Base-by-base conservation (phyloP, 2,797 vertebrate genomes). In the Tenualosa ilisha region DNA sequence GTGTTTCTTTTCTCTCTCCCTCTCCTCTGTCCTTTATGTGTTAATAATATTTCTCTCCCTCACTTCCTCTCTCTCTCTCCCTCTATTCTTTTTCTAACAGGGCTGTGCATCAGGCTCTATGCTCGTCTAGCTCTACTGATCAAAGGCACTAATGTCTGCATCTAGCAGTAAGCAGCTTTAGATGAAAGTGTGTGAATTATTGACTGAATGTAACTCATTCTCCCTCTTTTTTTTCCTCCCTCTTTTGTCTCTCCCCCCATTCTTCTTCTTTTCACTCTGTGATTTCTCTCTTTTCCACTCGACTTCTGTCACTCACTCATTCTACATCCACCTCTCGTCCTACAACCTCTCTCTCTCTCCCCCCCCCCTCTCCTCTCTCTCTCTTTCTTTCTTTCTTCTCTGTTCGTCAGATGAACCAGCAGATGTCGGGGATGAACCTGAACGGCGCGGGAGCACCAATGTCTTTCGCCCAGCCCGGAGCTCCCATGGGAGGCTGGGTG, bases 361-460 rank as follows among this genome's bases (percentile, higher is more conserved):
- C 31, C 26, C 3, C 22, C n/a, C 22, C 31, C 63, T 20, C 37
- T 17, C 24, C 40, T 49, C 11, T 13, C 82, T 17, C 6, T 87
- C 17, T 68, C 13, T 82, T 37, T 82, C 50, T 56, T 22, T 68
- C 4, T 31, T 50, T 37, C 37, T n/a, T 31, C 84, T 81, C 49
- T 82, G 43, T 86, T 79, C 5, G 85, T 86, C 89, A 96, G 98
- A 94, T 99, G 97, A 98, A 96, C 91, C 98, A 98, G 93, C 98
- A 99, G 89, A 97, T 99, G 97, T 96, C 97, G 26, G 96, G 96
- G 81, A 94, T 99, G 96, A 95, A 93, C 15, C 89, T 98, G 89
- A 94, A 93, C 53, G 94, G 94, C 7, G 92, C 93, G 11, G 95
- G 87, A 0, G 82, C 91, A 0, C 88, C 92, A 11, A 90, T 94